Evolutionary conservation across 1,140 invertebrate species (phyloP).

Genomic region (Eumaeus atala): DNA sequence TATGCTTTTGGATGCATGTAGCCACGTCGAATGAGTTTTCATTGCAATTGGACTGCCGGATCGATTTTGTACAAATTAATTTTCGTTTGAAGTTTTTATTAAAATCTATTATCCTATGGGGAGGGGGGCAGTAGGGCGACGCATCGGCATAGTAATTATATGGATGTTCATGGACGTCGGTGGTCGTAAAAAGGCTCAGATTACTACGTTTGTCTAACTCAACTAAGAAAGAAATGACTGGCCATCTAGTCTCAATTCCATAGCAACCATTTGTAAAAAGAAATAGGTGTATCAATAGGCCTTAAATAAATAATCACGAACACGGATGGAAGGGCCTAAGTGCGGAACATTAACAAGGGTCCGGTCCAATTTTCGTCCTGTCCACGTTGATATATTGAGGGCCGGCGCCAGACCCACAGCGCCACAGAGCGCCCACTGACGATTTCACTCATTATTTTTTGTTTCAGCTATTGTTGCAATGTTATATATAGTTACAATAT

Average conservation of each 20-base stretch:
- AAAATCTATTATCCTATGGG: too few species aligned
- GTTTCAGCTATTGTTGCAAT: background rate
- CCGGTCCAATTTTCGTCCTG: constrained; percentile 71
- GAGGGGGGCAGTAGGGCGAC: too few species aligned
- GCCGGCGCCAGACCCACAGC: constrained; percentile 43
- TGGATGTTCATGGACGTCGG: too few species aligned
- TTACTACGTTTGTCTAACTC: too few species aligned
- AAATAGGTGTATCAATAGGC: constrained; percentile 54
- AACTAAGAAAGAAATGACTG: too few species aligned
- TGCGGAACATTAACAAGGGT: constrained; percentile 70
- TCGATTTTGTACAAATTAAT: too few species aligned
- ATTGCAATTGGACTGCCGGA: too few species aligned
- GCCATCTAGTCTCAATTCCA: background rate
- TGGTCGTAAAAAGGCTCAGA: too few species aligned
- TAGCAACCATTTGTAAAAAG: constrained; percentile 17
- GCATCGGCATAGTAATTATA: too few species aligned
- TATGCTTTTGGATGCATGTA: too few species aligned
- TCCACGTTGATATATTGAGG: constrained; percentile 69
- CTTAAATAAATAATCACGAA: constrained; percentile 69
- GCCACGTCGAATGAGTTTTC: too few species aligned
- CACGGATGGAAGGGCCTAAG: constrained; percentile 56
- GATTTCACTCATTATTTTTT: constrained; percentile 56
- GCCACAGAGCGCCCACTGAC: constrained; percentile 37
- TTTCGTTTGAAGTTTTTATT: too few species aligned
- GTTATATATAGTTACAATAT: background rate